Percentiles rank a stretch among this genome's conserved stretches.
Evolutionary conservation across 2,113 vertebrate species (phyloP).

Genomic region (Coryphaenoides rupestris): DNA sequence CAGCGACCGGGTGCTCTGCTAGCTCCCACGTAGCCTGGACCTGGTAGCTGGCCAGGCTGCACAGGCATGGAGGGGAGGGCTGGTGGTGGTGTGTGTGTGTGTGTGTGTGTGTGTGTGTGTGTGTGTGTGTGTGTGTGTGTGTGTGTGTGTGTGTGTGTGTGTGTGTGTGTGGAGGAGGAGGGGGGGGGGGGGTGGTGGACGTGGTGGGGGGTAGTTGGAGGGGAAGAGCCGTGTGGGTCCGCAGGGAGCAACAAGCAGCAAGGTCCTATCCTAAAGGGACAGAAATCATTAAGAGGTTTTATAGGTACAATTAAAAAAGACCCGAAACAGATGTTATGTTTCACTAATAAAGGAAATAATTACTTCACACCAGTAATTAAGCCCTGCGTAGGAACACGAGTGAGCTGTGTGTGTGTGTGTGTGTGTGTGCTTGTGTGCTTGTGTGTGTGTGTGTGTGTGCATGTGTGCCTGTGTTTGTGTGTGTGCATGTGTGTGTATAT

Average conservation of each 20-base stretch:
- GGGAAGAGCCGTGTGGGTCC: constrained; percentile 47
- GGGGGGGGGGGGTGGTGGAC: constrained; percentile 20
- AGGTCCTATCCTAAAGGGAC: constrained; percentile 71
- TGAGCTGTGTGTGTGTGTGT: constrained; percentile 57
- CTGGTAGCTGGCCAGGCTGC: neutral
- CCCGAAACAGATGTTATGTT: constrained; percentile 75
- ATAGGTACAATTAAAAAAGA: constrained; percentile 75
- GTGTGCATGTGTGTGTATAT: constrained; percentile 46
- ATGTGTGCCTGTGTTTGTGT: constrained; percentile 65
- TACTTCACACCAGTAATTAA: constrained; percentile 78
- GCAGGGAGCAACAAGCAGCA: constrained; percentile 67
- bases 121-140: too few relatives aligned
- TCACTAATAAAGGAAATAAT: constrained; percentile 77
- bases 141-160: too few relatives aligned
- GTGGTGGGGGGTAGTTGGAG: constrained; percentile 11
- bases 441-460: constrained; percentile 49
- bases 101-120: too few relatives aligned
- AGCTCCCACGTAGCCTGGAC: neutral
- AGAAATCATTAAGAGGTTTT: constrained; percentile 72
- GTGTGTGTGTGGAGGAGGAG: too few relatives aligned
- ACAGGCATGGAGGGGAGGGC: too few relatives aligned
- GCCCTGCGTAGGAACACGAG: constrained; percentile 60
- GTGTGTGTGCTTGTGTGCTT: constrained; percentile 44
- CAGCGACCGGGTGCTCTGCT: neutral
- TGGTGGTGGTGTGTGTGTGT: too few relatives aligned